Base-by-base conservation (phyloP, 2,888 invertebrate species). In the Ligdia adustata region DNA sequence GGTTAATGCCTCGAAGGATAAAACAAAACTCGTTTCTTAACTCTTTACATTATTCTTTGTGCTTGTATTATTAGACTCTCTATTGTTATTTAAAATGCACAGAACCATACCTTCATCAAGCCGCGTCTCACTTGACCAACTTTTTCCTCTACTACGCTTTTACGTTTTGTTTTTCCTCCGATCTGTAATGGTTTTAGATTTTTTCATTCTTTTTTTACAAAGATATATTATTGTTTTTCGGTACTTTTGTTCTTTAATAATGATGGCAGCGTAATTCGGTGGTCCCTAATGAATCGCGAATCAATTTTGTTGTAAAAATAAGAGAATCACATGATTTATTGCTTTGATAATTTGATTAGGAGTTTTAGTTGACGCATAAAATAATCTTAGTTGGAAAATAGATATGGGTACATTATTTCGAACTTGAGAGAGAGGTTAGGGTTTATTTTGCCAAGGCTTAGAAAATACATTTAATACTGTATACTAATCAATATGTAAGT, bases 151-250 rank as follows among this genome's bases (percentile, higher is more conserved):
- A 44, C 34, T 22, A 15, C 24, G 31, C 27, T 54, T 54, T 53
- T 57, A 54, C 42, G 26, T 46, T 37, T 46, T 37, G 38, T 50
- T 55, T 51, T 50, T 37, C 33, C 43, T 49, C 44, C 42, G 41
- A 44, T 24, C 44, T 29, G 48, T 58, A 60, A 62, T 60, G 60
- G 55, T 55, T 64, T 59, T 33, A 48, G 14, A 46, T 51, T 55
- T 52, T 55, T 55, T 53, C 49, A 24, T 33, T 45, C 48, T 53
- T 56, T 57, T 57, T 57, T 43, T 40, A n/a, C 48, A 39, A 46
- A 51, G 48, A 51, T 28, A 54, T 49, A 46, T 60, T 64, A 59
- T 62, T 62, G 61, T 64, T 62, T 41, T 63, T 62, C 53, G 64
- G 54, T 47, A 50, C 52, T 52, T 59, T 40, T 61, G 60, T 51